phyloP scores from a whole-genome alignment of 1,140 invertebrate genomes.

The Atta cephalotes region DNA sequence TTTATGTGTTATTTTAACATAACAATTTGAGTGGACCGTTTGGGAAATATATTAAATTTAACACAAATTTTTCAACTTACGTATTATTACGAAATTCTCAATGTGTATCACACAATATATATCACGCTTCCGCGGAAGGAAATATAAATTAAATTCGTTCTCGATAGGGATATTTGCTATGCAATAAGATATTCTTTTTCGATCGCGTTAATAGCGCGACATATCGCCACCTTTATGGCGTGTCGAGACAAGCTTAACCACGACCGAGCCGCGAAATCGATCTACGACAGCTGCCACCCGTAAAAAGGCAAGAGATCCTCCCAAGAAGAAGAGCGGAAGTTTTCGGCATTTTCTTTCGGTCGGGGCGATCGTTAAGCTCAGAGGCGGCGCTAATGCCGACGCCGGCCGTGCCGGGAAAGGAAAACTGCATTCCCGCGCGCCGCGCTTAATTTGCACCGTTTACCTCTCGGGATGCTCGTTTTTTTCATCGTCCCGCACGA shows the following conservation, averaged over 20 bases:
- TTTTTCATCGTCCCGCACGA: constrained; percentile 37
- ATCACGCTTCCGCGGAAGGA: background rate
- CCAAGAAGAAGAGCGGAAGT: constrained; percentile 40
- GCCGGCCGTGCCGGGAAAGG: constrained; percentile 49
- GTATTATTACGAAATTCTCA: background rate
- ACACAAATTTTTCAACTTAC: no score
- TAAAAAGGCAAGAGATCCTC: constrained; percentile 39
- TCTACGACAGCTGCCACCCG: constrained; percentile 22
- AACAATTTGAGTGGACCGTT: no score
- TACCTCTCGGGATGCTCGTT: constrained; percentile 54
- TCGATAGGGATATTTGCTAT: no score
- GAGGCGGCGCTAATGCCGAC: constrained; percentile 50
- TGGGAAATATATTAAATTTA: no score
- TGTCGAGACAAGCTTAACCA: constrained; percentile 17
- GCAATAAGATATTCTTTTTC: background rate
- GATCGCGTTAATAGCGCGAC: constrained; percentile 8
- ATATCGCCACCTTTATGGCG: constrained; percentile 12
- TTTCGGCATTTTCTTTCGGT: constrained; percentile 58
- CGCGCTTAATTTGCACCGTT: constrained; percentile 61
- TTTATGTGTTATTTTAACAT: no score
- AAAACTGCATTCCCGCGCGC: constrained; percentile 59
- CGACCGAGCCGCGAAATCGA: constrained; percentile 37
- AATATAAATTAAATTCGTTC: background rate
- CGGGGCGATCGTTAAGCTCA: constrained; percentile 53
- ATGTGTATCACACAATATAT: background rate